Evolutionary conservation across 1,140 invertebrate species (phyloP).

Genomic region (Pararge aegeria): DNA sequence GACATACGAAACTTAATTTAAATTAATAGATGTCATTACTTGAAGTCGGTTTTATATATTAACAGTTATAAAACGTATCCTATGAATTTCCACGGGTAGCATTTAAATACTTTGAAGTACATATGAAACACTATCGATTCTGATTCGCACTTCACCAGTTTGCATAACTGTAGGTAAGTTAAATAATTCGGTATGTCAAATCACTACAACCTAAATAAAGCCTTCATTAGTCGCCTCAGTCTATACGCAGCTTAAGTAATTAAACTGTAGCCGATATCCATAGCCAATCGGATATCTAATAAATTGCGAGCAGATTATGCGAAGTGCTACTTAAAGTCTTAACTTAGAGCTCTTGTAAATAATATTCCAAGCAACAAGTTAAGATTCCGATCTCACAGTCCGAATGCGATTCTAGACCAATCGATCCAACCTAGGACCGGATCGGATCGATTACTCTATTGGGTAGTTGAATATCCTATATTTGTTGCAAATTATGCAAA

Average conservation of each 20-base stretch:
- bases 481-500: slow-evolving; percentile 5
- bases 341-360: slow-evolving; percentile 12
- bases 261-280: not conserved
- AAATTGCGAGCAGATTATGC: slow-evolving; percentile 2
- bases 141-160: no score
- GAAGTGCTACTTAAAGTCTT: slow-evolving; percentile 9
- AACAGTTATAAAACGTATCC: no score
- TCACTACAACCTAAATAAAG: no score
- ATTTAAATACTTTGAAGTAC: no score
- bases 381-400: slow-evolving; percentile 41
- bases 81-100: no score
- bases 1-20: no score
- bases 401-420: slow-evolving; percentile 42
- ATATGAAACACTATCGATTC: no score
- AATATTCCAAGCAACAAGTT: slow-evolving; percentile 20
- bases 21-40: no score
- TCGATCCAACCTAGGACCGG: slow-evolving; percentile 31
- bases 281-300: slow-evolving; percentile 1
- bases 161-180: no score
- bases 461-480: not conserved
- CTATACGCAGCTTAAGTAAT: not conserved
- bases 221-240: not conserved
- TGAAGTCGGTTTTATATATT: no score
- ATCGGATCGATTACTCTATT: not conserved
- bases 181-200: no score